phyloP scores from a whole-genome alignment of 2,797 vertebrate species.

The Bovichtus variegatus region DNA sequence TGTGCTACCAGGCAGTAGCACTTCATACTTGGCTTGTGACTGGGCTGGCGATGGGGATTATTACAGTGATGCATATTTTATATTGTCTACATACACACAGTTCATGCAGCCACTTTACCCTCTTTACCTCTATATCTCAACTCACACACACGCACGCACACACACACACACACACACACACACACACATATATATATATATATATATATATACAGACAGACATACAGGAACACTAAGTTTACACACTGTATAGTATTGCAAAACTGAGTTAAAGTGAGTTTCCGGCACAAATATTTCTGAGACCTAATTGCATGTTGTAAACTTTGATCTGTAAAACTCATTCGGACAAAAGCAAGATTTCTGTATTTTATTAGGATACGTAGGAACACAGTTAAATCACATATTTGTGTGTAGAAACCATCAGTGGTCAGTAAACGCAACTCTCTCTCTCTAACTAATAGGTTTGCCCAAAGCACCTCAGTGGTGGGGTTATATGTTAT shows the following conservation, averaged over 20 bases:
- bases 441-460: neutral
- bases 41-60: constrained; percentile 55
- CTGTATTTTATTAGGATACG: neutral
- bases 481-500: neutral
- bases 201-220: neutral
- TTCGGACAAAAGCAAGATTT: neutral
- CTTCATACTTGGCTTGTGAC: constrained; percentile 78
- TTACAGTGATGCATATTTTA: constrained; percentile 36
- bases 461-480: neutral
- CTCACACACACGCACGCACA: neutral
- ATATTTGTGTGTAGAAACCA: neutral
- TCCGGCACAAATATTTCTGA: neutral
- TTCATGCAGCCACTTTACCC: neutral
- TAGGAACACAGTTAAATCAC: neutral
- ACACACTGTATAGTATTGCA: neutral
- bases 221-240: too few relatives aligned
- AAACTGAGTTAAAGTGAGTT: neutral
- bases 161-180: neutral
- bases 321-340: neutral
- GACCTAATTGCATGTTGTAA: neutral
- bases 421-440: neutral
- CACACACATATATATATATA: neutral
- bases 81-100: constrained; percentile 19
- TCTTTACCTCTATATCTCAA: neutral
- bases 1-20: constrained; percentile 75